Percentiles rank a stretch among this genome's conserved stretches.
These are phyloP conservation scores for Gryon sp. DNA, from an alignment of 1,140 invertebrate species.

Conservation along the genomic window DNA sequence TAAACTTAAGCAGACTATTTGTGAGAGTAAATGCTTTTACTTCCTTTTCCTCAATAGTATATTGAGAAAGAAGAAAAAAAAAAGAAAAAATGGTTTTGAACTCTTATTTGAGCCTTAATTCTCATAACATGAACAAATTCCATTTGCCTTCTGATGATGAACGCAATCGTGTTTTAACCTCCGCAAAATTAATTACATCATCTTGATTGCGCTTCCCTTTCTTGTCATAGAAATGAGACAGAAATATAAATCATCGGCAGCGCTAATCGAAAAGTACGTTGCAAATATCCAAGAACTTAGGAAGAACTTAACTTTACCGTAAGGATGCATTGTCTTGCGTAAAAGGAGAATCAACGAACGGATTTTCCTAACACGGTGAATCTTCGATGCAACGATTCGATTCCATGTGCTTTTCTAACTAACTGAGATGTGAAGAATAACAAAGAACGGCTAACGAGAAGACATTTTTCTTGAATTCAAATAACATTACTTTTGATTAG, in stretches of 20 bases:
- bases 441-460: neutral
- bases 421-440: constrained; percentile 16
- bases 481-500: too few species aligned
- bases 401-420: constrained; percentile 11
- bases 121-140: too few species aligned
- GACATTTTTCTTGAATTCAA: too few species aligned
- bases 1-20: too few species aligned
- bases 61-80: too few species aligned
- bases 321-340: constrained; percentile 68
- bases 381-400: constrained; percentile 16
- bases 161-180: too few species aligned
- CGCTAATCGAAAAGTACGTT: neutral
- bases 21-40: too few species aligned
- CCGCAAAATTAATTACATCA: constrained; percentile 33
- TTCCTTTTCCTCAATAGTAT: too few species aligned
- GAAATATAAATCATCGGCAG: constrained; percentile 20
- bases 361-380: constrained; percentile 74
- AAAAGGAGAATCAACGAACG: constrained; percentile 71
- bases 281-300: neutral
- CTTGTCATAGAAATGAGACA: constrained; percentile 32
- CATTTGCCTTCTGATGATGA: too few species aligned
- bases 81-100: too few species aligned
- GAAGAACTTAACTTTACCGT: constrained; percentile 11
- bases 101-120: too few species aligned
- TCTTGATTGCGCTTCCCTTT: constrained; percentile 8